Evolutionary conservation across 2,888 invertebrate genomes (phyloP).

Genomic region (Macrophya alboannulata): DNA sequence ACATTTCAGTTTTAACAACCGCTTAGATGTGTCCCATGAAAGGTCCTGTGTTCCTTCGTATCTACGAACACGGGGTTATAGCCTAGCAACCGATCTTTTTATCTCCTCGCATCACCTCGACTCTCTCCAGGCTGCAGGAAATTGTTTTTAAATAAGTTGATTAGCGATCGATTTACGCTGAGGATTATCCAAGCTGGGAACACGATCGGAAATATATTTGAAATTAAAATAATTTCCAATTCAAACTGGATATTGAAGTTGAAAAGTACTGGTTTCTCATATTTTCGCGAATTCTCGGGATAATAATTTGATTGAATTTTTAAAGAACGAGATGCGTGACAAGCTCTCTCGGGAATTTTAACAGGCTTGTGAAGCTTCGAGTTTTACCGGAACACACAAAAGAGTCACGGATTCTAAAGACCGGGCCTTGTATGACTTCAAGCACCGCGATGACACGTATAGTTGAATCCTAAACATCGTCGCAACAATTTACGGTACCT

Average conservation of each 20-base stretch:
- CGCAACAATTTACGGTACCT: not conserved
- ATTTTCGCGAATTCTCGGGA: not conserved
- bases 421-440: slow-evolving; percentile 19
- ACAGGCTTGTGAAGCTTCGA: not conserved
- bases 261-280: not conserved
- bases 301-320: slow-evolving; percentile 42
- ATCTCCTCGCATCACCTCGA: slow-evolving; percentile 41
- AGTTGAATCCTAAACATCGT: slow-evolving; percentile 5
- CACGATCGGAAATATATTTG: slow-evolving; percentile 48
- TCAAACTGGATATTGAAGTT: slow-evolving; percentile 13
- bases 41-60: slow-evolving; percentile 49
- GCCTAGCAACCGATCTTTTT: slow-evolving; percentile 48
- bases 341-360: slow-evolving; percentile 15
- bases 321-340: slow-evolving; percentile 17
- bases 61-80: slow-evolving; percentile 43
- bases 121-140: slow-evolving; percentile 30
- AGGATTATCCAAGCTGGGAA: not conserved
- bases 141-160: slow-evolving; percentile 54
- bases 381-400: slow-evolving; percentile 52
- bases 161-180: slow-evolving; percentile 42
- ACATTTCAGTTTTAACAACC: slow-evolving; percentile 53
- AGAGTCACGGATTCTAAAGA: slow-evolving; percentile 12
- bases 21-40: slow-evolving; percentile 52
- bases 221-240: slow-evolving; percentile 46
- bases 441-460: not conserved